A percentile compares a stretch with the other conserved stretches of the same genome.
Evolutionary conservation across 2,888 invertebrate genomes (phyloP).

Genomic region (Celastrina argiolus): DNA sequence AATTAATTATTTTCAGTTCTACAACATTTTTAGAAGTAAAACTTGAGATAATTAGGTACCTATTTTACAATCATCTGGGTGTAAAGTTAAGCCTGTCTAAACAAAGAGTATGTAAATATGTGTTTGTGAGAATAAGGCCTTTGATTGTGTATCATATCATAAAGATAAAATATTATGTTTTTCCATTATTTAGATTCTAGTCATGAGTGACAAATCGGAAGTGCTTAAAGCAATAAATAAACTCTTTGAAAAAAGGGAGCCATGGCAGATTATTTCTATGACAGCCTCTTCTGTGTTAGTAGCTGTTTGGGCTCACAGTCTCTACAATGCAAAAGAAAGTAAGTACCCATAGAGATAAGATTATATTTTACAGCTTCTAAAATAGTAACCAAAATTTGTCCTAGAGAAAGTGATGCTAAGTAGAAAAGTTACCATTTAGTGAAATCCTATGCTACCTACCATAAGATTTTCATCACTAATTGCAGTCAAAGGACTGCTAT

Average conservation of each 20-base stretch:
- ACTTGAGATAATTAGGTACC: not conserved
- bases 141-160: not conserved
- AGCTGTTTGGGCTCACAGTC: constrained; percentile 85
- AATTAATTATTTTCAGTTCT: not conserved
- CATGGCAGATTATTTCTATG: constrained; percentile 89
- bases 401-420: too few species aligned
- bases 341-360: constrained; percentile 43
- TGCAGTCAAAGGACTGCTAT: too few species aligned
- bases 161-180: not conserved
- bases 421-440: too few species aligned
- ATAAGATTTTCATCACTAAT: too few species aligned
- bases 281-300: constrained; percentile 85
- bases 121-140: not conserved
- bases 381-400: too few species aligned
- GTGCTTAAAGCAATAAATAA: constrained; percentile 76
- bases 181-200: constrained; percentile 25
- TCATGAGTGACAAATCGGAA: constrained; percentile 65
- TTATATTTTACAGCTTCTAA: not conserved
- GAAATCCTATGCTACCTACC: too few species aligned
- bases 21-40: not conserved
- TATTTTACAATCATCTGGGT: not conserved
- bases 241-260: constrained; percentile 82
- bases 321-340: constrained; percentile 85
- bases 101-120: constrained; percentile 1
- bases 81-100: not conserved